A percentile compares a stretch with the other conserved stretches of the same genome.
phyloP scores from a whole-genome alignment of 2,888 invertebrate species.

The Sesia bembeciformis region DNA sequence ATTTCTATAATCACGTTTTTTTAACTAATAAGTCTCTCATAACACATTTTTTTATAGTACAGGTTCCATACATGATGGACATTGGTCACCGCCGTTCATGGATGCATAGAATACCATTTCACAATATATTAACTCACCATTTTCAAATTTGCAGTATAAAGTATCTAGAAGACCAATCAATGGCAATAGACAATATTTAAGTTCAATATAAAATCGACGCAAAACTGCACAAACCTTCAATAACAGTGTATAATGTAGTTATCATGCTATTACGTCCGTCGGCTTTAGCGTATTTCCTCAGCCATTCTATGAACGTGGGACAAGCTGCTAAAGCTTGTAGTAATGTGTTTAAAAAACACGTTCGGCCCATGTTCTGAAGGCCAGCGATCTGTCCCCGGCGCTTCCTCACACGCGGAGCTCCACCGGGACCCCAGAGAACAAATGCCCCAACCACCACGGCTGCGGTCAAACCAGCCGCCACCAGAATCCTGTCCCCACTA shows the following conservation, averaged over 20 bases:
- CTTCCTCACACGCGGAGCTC: conserved; percentile 75
- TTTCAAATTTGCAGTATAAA: no score
- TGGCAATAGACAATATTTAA: no score
- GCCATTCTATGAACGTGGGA: conserved; percentile 88
- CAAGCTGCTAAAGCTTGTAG: conserved; percentile 93
- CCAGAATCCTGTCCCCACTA: conserved; percentile 83
- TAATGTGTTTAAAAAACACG: conserved; percentile 94
- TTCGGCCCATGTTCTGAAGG: conserved; percentile 91
- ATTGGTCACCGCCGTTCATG: no score
- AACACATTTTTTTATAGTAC: no score
- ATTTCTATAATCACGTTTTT: no score
- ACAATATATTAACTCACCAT: no score
- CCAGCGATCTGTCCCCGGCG: conserved; percentile 86
- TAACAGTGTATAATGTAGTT: conserved; percentile 81
- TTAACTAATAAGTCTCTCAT: no score
- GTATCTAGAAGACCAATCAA: no score
- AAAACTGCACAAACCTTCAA: conserved; percentile 75
- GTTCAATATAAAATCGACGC: no score
- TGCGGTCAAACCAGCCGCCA: conserved; percentile 86
- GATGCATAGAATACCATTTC: no score
- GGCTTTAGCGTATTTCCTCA: conserved; percentile 77
- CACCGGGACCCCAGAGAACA: conserved; percentile 86
- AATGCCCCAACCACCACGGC: conserved; percentile 89
- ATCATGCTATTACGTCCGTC: conserved; percentile 81
- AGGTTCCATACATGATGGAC: no score